Percentiles rank a stretch among this genome's conserved stretches.
Evolutionary conservation across 2,888 invertebrate species (phyloP).

Genomic region (Sarcophaga subvicina): DNA sequence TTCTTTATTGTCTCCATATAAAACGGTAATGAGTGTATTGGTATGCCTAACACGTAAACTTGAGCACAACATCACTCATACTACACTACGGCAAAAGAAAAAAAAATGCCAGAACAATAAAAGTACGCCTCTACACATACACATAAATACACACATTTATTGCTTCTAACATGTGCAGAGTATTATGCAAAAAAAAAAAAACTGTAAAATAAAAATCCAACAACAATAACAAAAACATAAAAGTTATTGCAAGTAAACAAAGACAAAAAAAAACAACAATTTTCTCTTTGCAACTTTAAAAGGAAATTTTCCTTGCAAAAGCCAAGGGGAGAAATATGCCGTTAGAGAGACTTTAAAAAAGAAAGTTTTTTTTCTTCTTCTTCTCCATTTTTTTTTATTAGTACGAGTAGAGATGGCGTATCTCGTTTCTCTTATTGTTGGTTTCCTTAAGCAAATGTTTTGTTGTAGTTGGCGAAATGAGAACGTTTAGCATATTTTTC

Average conservation of each 20-base stretch:
- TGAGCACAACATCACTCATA: constrained; percentile 2
- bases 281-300: too few species aligned
- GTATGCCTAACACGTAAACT: constrained; percentile 53
- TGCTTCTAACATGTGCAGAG: constrained; percentile 49
- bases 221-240: not conserved
- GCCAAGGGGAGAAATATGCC: not conserved
- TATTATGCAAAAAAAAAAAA: constrained; percentile 60
- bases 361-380: too few species aligned
- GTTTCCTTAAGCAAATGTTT: not conserved
- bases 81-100: not conserved
- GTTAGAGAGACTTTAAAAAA: constrained; percentile 30
- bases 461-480: constrained; percentile 12
- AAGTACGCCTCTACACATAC: not conserved
- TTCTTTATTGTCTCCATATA: too few species aligned
- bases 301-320: too few species aligned
- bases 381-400: too few species aligned
- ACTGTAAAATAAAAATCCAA: constrained; percentile 5
- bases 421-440: constrained; percentile 4
- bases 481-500: constrained; percentile 66
- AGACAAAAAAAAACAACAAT: not conserved
- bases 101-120: not conserved
- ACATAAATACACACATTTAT: constrained; percentile 4
- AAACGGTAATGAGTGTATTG: constrained; percentile 19
- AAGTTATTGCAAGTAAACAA: constrained; percentile 59
- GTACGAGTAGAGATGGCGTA: not conserved